Conservation (phyloP, 2,888 invertebrate genomes). For the Lepidonotus clava region DNA sequence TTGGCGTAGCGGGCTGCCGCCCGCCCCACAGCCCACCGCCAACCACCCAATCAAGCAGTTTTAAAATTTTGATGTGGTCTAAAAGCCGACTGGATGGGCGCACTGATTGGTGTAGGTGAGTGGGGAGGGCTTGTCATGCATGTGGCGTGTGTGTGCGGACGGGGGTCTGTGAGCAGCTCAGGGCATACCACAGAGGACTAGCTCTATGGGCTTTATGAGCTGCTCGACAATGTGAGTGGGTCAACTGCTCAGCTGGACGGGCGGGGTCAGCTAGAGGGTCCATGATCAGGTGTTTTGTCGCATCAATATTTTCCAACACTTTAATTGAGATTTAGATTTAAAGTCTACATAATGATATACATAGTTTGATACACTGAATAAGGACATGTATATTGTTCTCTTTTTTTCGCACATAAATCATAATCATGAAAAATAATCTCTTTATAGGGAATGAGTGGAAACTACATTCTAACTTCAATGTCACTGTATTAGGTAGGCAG, state of each 20-base stretch:
- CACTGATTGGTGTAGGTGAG: conserved; percentile 40
- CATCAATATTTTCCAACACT: too few species aligned
- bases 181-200: background rate
- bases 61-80: conserved; percentile 46
- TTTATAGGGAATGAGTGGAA: too few species aligned
- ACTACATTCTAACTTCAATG: too few species aligned
- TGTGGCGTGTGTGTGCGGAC: background rate
- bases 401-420: too few species aligned
- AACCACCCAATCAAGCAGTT: conserved; percentile 33
- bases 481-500: too few species aligned
- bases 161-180: background rate
- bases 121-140: conserved; percentile 51
- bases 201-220: background rate
- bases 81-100: conserved; percentile 45
- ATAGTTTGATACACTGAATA: too few species aligned
- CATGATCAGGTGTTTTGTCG: background rate
- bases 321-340: too few species aligned
- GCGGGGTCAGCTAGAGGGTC: background rate
- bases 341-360: too few species aligned
- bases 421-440: too few species aligned
- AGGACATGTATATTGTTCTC: too few species aligned
- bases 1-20: background rate
- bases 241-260: background rate
- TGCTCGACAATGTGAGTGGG: background rate
- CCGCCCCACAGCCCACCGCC: background rate